Percentiles rank a stretch among this genome's conserved stretches.
Conservation (phyloP, 1,140 invertebrate species). For the Diplogasteroides magnus region DNA sequence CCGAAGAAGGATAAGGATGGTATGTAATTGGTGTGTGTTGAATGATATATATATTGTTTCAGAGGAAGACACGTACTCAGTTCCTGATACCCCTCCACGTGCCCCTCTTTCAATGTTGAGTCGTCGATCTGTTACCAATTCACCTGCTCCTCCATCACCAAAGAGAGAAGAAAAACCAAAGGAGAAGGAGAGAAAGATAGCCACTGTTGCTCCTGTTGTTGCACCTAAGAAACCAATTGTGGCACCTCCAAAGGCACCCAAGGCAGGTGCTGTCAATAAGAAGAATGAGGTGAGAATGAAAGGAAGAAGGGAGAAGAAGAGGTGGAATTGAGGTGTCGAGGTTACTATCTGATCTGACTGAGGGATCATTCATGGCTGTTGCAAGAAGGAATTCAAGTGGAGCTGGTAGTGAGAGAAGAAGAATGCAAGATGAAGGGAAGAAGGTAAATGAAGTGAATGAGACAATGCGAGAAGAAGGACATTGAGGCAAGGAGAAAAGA, state of each 20-base stretch:
- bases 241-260: not conserved
- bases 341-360: not conserved
- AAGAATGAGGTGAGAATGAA: not conserved
- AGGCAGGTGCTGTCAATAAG: not conserved
- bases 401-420: not conserved
- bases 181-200: not conserved
- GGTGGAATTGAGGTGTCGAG: not conserved
- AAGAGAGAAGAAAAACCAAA: not conserved
- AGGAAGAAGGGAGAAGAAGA: not conserved
- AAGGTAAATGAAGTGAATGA: not conserved
- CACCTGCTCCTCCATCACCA: not conserved
- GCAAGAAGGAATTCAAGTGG: not conserved
- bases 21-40: not conserved
- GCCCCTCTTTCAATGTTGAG: not conserved
- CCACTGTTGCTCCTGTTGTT: too few species aligned
- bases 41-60: not conserved
- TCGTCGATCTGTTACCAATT: not conserved
- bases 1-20: not conserved
- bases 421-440: not conserved
- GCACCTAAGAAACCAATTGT: not conserved
- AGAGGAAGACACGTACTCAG: not conserved
- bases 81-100: not conserved
- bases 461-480: too few species aligned
- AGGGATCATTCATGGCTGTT: not conserved
- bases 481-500: too few species aligned